Evolutionary conservation across 2,113 vertebrate genomes (phyloP), one percentile per base, ranked within the genome.

Genomic region (Scatophagus argus): DNA sequence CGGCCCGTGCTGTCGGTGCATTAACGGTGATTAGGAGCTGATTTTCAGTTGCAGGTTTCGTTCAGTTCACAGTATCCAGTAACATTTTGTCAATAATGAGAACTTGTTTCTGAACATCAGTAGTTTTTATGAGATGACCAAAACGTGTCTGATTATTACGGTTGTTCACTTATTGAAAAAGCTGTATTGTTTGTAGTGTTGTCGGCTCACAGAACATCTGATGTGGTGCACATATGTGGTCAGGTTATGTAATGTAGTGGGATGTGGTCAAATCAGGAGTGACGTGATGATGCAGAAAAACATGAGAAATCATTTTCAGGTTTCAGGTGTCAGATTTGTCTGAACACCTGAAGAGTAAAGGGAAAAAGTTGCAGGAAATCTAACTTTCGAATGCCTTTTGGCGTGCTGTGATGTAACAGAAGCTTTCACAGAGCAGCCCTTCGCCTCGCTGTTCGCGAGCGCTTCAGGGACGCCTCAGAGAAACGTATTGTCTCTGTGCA

Each of bases 391-490:
- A 29, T n/a, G 32, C 31, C 44, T 58, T 76, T 54, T 12, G 25
- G 69, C 27, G 58, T 61, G 58, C 55, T 25, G 59, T 79, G 59
- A 58, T 43, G 41, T 38, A 19, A 68, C 38, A 39, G 1, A 47
- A 47, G 74, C 69, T 68, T 64, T 64, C 44, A 32, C 62, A 29
- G 77, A 77, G 52, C 69, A 44, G 59, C 54, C 55, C 51, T 55
- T 41, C 41, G 31, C 84, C 46, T 58, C 23, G 39, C 36, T 59
- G 54, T 27, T n/a, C 60, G 74, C 46, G 41, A 51, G 9, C 6
- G 63, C 54, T 60, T 29, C 61, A 25, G 77, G 70, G 73, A 72
- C 60, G 55, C 63, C 66, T 69, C 79, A 31, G 71, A 85, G 85
- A 68, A 69, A 36, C 23, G 25, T 23, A 41, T 75, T 65, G 61